Evolutionary conservation across 2,113 vertebrate species (phyloP).

Genomic region (Aphyosemion australe): DNA sequence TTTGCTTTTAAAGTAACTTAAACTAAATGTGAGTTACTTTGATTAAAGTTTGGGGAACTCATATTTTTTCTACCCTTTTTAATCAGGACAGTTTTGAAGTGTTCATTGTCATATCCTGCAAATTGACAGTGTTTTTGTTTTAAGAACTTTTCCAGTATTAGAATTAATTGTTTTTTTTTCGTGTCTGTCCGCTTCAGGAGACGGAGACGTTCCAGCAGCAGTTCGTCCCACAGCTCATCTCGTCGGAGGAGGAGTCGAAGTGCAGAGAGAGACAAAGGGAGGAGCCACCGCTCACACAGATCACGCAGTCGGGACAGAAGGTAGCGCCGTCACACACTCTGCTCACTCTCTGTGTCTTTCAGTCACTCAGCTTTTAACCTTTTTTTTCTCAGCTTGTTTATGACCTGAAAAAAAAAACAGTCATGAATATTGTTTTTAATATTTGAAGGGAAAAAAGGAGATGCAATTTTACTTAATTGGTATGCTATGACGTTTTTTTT

Average conservation of each 20-base stretch:
- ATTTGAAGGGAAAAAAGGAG: slow-evolving; percentile 7
- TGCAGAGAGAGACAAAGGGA: slow-evolving; percentile 85
- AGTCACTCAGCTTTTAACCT: no score
- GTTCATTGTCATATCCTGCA: not conserved
- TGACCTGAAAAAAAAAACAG: no score
- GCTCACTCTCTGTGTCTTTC: not conserved
- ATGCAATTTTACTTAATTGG: no score
- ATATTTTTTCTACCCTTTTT: no score
- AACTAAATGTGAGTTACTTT: not conserved
- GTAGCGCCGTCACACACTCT: slow-evolving; percentile 70
- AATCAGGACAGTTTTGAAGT: not conserved
- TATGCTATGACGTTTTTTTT: no score
- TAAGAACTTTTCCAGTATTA: slow-evolving; percentile 3
- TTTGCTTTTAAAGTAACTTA: not conserved
- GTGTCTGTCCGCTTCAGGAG: slow-evolving; percentile 76
- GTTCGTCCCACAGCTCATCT: slow-evolving; percentile 90
- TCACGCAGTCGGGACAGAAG: slow-evolving; percentile 90
- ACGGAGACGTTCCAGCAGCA: slow-evolving; percentile 89
- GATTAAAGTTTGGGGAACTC: not conserved
- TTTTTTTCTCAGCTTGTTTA: no score
- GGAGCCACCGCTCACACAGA: slow-evolving; percentile 86
- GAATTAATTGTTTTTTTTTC: slow-evolving; percentile 14
- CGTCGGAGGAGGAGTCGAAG: slow-evolving; percentile 88
- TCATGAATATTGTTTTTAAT: slow-evolving; percentile 6
- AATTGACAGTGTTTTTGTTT: slow-evolving; percentile 18